These are phyloP conservation scores for Hycleus phaleratus DNA, from an alignment of 1,140 invertebrate species.

Conservation along the genomic window DNA sequence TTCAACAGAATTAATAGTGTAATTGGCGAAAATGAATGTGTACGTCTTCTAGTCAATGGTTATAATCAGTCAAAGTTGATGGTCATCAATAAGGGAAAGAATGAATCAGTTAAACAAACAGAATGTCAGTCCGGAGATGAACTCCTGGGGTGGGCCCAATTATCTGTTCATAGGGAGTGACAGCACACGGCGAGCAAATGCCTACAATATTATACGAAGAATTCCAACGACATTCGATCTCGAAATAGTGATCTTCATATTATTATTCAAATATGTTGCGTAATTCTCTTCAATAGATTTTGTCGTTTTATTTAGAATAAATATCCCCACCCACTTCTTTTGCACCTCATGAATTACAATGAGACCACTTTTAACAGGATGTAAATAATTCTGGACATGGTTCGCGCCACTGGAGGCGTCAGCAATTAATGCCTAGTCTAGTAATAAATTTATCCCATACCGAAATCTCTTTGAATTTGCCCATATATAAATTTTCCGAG, in stretches of 20 bases:
- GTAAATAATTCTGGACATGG: neutral
- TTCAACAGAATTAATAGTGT: neutral
- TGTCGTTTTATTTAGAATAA: too few species aligned
- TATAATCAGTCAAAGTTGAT: slow-evolving; percentile 13
- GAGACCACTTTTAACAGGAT: too few species aligned
- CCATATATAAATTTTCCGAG: slow-evolving; percentile 11
- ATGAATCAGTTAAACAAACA: slow-evolving; percentile 37
- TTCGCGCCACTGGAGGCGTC: slow-evolving; percentile 7
- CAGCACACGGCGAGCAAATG: slow-evolving; percentile 37
- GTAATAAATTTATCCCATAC: slow-evolving; percentile 10
- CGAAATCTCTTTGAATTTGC: slow-evolving; percentile 21
- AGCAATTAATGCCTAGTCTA: slow-evolving; percentile 15
- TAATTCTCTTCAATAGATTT: too few species aligned
- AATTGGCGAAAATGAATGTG: slow-evolving; percentile 20
- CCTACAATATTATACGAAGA: slow-evolving; percentile 28
- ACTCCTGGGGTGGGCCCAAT: slow-evolving; percentile 42
- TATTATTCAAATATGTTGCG: too few species aligned
- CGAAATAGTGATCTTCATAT: too few species aligned
- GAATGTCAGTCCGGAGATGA: slow-evolving; percentile 27
- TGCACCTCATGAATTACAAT: too few species aligned
- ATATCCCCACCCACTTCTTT: too few species aligned
- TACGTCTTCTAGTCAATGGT: slow-evolving; percentile 12
- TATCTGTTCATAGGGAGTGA: slow-evolving; percentile 41
- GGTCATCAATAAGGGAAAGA: slow-evolving; percentile 8
- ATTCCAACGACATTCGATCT: too few species aligned